These are phyloP conservation scores for Silurus asotus DNA, from an alignment of 2,113 vertebrate species.

Conservation along the genomic window DNA sequence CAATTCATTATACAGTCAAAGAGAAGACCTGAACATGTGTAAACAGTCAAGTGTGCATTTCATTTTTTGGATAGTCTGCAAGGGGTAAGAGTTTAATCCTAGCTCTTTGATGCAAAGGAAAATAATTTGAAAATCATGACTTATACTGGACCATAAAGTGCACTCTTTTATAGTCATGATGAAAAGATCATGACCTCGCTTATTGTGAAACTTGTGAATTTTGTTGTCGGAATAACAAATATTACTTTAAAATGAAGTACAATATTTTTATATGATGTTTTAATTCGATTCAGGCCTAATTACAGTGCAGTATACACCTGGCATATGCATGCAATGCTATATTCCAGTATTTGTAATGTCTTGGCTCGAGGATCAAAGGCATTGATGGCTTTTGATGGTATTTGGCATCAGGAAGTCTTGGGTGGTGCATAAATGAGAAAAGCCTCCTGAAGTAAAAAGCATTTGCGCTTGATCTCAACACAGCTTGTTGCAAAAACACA, in stretches of 20 bases:
- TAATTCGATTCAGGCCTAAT: conserved; percentile 73
- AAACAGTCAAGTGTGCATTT: conserved; percentile 50
- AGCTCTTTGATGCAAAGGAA: conserved; percentile 57
- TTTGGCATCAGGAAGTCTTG: conserved; percentile 70
- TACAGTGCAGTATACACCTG: conserved; percentile 72
- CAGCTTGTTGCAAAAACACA: conserved; percentile 45
- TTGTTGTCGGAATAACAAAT: conserved; percentile 47
- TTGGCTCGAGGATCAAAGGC: conserved; percentile 73
- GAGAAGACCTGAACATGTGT: conserved; percentile 52
- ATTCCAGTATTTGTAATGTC: conserved; percentile 71
- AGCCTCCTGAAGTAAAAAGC: conserved; percentile 56
- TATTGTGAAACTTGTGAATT: conserved; percentile 25
- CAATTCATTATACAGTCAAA: conserved; percentile 52
- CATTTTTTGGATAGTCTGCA: conserved; percentile 28
- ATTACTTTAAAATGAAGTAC: conserved; percentile 62
- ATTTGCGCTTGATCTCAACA: conserved; percentile 64
- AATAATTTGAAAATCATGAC: conserved; percentile 53
- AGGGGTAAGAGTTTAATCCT: conserved; percentile 36
- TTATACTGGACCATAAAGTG: conserved; percentile 55
- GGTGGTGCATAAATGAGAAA: conserved; percentile 69
- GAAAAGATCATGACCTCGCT: conserved; percentile 30
- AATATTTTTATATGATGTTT: conserved; percentile 65
- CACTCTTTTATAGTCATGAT: conserved; percentile 39
- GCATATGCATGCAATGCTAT: conserved; percentile 64
- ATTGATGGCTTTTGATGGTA: conserved; percentile 67